phyloP scores from a whole-genome alignment of 1,140 invertebrate species.

The Hyles euphorbiae region DNA sequence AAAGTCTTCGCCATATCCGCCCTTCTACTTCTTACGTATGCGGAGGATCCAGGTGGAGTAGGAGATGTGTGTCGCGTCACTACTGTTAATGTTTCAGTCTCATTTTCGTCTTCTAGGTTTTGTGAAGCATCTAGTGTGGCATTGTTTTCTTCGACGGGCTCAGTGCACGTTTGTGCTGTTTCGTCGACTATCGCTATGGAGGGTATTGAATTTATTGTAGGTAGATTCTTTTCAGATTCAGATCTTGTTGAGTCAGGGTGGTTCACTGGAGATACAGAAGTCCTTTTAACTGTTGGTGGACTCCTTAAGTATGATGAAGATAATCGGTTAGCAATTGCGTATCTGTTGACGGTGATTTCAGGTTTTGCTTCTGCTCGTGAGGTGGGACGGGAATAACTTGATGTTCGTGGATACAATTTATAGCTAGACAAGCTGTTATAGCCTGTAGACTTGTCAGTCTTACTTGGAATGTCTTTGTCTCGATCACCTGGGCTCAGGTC shows the following conservation, averaged over 20 bases:
- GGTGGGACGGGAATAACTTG: conserved; percentile 55
- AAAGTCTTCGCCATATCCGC: conserved; percentile 83
- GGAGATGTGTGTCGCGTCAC: conserved; percentile 86
- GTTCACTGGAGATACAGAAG: conserved; percentile 47
- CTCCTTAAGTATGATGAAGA: conserved; percentile 57
- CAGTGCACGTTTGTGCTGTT: conserved; percentile 14
- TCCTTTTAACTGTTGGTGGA: conserved; percentile 47
- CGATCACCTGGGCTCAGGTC: conserved; percentile 58
- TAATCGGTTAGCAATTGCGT: conserved; percentile 57
- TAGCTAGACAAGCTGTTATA: conserved; percentile 67
- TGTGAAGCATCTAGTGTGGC: conserved; percentile 11
- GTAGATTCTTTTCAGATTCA: conserved; percentile 35
- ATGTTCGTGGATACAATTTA: conserved; percentile 65
- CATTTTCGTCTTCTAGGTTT: conserved; percentile 24
- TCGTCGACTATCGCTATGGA: conserved; percentile 23
- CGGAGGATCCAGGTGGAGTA: conserved; percentile 80
- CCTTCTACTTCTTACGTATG: conserved; percentile 79
- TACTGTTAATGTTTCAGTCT: conserved; percentile 76
- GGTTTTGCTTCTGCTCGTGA: conserved; percentile 45
- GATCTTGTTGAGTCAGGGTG: conserved; percentile 36
- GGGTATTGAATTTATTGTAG: conserved; percentile 6
- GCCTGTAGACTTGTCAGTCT: conserved; percentile 67
- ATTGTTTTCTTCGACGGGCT: conserved; percentile 20
- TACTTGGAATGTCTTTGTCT: conserved; percentile 73
- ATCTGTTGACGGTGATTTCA: conserved; percentile 47